Evolutionary conservation across 2,113 vertebrate genomes (phyloP).

Genomic region (Craseonycteris thonglongyai): DNA sequence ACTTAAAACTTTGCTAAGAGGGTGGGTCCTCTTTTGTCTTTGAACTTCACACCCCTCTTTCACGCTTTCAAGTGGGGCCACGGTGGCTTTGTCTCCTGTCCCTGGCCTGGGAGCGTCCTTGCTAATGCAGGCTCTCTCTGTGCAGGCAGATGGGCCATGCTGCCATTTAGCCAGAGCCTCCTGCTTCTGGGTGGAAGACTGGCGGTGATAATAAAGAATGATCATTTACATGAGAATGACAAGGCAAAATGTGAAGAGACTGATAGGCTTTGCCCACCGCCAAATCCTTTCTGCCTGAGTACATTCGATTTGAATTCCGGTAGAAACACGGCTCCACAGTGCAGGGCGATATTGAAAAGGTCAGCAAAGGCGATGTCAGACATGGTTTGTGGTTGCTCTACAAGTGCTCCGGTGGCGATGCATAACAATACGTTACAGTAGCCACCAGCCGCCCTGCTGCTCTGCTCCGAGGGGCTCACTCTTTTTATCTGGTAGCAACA

Average conservation of each 20-base stretch:
- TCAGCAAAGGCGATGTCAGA: conserved; percentile 78
- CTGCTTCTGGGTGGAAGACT: neutral
- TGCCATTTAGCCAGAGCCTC: neutral
- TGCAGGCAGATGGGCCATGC: neutral
- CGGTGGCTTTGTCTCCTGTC: neutral
- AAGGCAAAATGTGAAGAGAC: conserved; percentile 53
- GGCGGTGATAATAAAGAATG: conserved; percentile 66
- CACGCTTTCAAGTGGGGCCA: neutral
- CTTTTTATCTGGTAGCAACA: conserved; percentile 33
- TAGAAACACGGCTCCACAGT: conserved; percentile 70
- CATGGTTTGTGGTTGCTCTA: conserved; percentile 72
- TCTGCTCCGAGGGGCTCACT: neutral
- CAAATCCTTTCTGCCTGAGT: conserved; percentile 76
- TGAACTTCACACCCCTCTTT: neutral
- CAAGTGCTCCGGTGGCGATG: conserved; percentile 62
- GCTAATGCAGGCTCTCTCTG: rapidly evolving
- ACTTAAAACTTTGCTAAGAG: neutral
- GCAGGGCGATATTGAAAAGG: conserved; percentile 78
- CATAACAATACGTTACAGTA: conserved; percentile 59
- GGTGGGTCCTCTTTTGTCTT: neutral
- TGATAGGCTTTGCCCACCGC: conserved; percentile 69
- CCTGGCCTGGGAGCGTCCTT: neutral
- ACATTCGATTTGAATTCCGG: conserved; percentile 79
- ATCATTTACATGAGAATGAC: conserved; percentile 77
- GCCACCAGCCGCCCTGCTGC: conserved; percentile 51